A percentile compares a stretch with the other conserved stretches of the same genome.
Conservation (phyloP, 2,113 vertebrate genomes). For the Amblyornis subalaris region DNA sequence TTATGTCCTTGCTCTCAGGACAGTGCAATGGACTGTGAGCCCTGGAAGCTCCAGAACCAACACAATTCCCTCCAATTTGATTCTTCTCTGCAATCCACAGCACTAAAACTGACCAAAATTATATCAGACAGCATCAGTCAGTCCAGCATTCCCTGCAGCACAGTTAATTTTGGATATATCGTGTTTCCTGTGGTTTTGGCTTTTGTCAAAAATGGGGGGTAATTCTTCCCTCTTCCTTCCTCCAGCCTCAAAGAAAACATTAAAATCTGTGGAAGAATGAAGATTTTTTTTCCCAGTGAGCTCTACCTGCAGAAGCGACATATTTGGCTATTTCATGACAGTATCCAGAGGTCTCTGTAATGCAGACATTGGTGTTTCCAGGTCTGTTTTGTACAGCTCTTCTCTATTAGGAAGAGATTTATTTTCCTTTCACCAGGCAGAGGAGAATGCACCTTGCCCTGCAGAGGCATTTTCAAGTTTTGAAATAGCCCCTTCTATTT, state of each 20-base stretch:
- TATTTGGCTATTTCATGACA: constrained; percentile 44
- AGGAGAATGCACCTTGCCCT: constrained; percentile 65
- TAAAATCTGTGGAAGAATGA: constrained; percentile 7
- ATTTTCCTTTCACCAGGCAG: constrained; percentile 54
- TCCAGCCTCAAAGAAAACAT: constrained; percentile 34
- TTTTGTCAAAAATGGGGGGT: constrained; percentile 16
- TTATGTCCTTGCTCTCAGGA: neutral
- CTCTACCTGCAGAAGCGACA: neutral
- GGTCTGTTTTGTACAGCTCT: constrained; percentile 56
- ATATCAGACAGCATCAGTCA: constrained; percentile 11
- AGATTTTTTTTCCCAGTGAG: neutral
- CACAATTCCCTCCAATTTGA: neutral
- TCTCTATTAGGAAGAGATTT: constrained; percentile 58
- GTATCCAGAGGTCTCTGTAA: constrained; percentile 65
- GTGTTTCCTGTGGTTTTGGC: constrained; percentile 7
- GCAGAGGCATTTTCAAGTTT: constrained; percentile 52
- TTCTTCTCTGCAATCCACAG: neutral
- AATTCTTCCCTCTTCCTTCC: constrained; percentile 30
- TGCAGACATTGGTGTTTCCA: constrained; percentile 53
- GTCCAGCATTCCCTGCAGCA: neutral
- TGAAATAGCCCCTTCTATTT: constrained; percentile 59
- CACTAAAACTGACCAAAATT: constrained; percentile 22
- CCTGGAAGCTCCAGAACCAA: neutral
- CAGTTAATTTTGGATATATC: neutral
- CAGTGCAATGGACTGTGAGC: neutral